Base-by-base conservation (phyloP, 2,888 invertebrate genomes). In the Tribolium freemani region DNA sequence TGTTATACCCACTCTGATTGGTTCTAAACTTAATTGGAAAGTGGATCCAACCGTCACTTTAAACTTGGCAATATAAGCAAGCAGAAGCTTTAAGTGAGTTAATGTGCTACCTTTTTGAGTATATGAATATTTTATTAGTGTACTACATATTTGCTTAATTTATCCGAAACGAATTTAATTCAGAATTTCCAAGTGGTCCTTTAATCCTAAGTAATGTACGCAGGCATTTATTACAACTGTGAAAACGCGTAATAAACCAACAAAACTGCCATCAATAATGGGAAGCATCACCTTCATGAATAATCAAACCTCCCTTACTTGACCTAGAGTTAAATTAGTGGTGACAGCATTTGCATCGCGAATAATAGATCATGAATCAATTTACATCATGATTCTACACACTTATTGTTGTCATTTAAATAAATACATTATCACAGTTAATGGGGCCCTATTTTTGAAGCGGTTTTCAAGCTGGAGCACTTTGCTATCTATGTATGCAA, bases 341-440 rank as follows among this genome's bases (percentile, higher is more conserved):
- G 78, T 76, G 70, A 71, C 71, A 68, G 67, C 71, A 81, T 82
- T 82, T 81, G 78, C 80, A 80, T 81, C 76, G 69, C 77, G 78
- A 78, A 78, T 78, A 79, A 78, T 67, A 56, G 78, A 79, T 76
- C 77, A 72, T 75, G 79, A 76, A 76, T 77, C 79, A 74, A 82
- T 83, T 81, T 81, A 79, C 83, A 81, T 80, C 21, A 11, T 6
- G 9, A n/a, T 11, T 51, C 5, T 16, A 51, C 2, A 16, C 16
- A n/a, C 16, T 48, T 16, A 51, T 20, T 51, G 4, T 51, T 16
- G 51, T 13, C 51, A 16, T 13, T 38, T 38, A 38, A 38, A 38
- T 38, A 38, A 38, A 3, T 38, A 38, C 8, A 8, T 38, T 1
- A 8, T n/a, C 8, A 1, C 38, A 38, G 1, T n/a, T 38, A 38